Evolutionary conservation across 1,140 invertebrate species (phyloP).

Genomic region (Pogonomyrmex californicus): DNA sequence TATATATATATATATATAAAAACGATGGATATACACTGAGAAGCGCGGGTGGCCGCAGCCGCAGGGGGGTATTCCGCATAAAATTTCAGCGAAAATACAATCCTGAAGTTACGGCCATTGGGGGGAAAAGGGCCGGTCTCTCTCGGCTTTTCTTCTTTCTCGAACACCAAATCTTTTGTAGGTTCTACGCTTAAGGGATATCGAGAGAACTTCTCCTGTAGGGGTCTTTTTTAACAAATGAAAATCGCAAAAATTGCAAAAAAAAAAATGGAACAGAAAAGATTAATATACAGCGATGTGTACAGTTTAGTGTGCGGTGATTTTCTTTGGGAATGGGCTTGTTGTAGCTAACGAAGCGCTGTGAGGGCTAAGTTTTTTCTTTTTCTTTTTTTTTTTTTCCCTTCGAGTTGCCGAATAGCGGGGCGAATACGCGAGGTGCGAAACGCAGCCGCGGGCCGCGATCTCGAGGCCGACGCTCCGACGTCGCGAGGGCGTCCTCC

Average conservation of each 20-base stretch:
- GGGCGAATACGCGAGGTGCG: conserved; percentile 21
- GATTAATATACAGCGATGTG: conserved; percentile 56
- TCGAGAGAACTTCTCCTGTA: conserved; percentile 67
- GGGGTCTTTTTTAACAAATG: conserved; percentile 60
- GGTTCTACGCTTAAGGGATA: conserved; percentile 79
- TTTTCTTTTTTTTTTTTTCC: conserved; percentile 12
- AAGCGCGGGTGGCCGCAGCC: conserved; percentile 64
- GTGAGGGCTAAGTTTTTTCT: conserved; percentile 50
- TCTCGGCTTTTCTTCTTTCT: conserved; percentile 78
- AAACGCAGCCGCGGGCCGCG: background rate
- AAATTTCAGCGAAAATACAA: conserved; percentile 25
- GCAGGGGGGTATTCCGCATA: conserved; percentile 63
- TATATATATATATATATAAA: conserved; percentile 52
- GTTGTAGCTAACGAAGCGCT: conserved; percentile 57
- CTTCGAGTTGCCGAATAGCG: conserved; percentile 9
- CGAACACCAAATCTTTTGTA: conserved; percentile 83
- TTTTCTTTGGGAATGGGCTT: conserved; percentile 65
- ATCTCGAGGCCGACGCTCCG: conserved; percentile 1
- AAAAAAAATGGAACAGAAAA: conserved; percentile 48
- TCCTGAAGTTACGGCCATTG: conserved; percentile 67
- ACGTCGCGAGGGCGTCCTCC: background rate
- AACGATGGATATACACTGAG: conserved; percentile 43
- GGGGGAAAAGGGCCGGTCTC: conserved; percentile 63
- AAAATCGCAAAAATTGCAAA: conserved; percentile 67
- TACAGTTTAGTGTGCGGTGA: conserved; percentile 63